Conservation (phyloP, 2,888 invertebrate species). For the Agrotis segetum region DNA sequence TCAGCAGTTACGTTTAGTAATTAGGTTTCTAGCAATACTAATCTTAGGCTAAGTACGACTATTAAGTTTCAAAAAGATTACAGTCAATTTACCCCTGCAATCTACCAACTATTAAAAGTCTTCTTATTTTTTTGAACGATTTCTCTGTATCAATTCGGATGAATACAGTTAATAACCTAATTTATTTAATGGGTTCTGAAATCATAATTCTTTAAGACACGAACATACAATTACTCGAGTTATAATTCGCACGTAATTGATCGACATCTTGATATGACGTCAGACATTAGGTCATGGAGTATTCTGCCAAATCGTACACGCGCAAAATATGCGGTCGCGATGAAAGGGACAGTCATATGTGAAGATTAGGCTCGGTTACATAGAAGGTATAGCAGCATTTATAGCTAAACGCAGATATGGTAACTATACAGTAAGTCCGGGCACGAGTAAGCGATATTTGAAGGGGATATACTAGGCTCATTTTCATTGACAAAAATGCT, state of each 20-base stretch:
- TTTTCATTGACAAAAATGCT: no score
- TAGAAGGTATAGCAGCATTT: no score
- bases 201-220: constrained; percentile 2
- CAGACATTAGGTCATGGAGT: constrained; percentile 26
- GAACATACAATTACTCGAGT: constrained; percentile 19
- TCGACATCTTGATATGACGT: constrained; percentile 36
- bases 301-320: constrained; percentile 40
- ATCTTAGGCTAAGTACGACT: background rate
- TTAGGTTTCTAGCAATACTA: background rate
- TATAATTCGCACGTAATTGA: constrained; percentile 28
- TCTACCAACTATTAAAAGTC: background rate
- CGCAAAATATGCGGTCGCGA: constrained; percentile 15
- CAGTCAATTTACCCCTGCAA: background rate
- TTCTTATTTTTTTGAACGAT: background rate
- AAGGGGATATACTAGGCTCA: no score
- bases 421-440: no score
- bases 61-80: background rate
- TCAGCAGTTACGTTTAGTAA: no score
- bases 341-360: constrained; percentile 10
- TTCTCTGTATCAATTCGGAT: background rate
- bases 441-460: no score
- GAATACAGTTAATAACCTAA: background rate
- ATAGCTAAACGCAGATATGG: no score
- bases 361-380: no score
- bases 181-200: background rate